A percentile compares a stretch with the other conserved stretches of the same genome.
Conservation (phyloP, 2,888 invertebrate species). For the Clivina fossor region DNA sequence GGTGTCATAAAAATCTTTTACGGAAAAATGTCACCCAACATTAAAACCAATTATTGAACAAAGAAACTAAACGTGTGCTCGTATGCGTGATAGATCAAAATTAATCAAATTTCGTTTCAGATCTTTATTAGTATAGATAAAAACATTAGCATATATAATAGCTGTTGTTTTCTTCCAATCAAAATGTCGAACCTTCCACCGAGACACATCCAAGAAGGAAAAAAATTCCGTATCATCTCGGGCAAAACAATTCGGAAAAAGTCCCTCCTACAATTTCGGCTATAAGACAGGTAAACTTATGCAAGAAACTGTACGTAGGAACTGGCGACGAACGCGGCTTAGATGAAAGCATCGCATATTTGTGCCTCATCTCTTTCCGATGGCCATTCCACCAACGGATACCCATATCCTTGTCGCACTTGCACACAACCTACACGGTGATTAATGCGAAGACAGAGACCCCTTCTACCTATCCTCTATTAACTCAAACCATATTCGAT, state of each 20-base stretch:
- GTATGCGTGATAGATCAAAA: constrained; percentile 1
- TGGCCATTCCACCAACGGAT: constrained; percentile 1
- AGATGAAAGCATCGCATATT: constrained; percentile 38
- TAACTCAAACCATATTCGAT: neutral
- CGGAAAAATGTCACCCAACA: no score
- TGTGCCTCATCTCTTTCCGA: constrained; percentile 32
- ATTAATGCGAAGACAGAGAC: constrained; percentile 32
- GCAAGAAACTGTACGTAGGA: constrained; percentile 30
- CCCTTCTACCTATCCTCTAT: constrained; percentile 21
- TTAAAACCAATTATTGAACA: no score
- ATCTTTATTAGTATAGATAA: neutral
- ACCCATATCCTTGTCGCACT: constrained; percentile 14
- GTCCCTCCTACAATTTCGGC: constrained; percentile 11
- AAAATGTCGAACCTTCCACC: no score
- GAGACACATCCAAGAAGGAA: no score
- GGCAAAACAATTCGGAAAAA: constrained; percentile 9
- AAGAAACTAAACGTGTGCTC: no score
- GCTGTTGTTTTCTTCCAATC: constrained; percentile 1
- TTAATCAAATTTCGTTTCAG: neutral
- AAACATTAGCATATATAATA: constrained; percentile 23
- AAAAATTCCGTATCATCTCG: constrained; percentile 3
- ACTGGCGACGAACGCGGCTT: constrained; percentile 29
- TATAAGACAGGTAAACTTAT: constrained; percentile 33
- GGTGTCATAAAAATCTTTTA: no score
- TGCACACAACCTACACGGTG: constrained; percentile 27